These are phyloP conservation scores for Eclectus roratus DNA, from an alignment of 2,113 vertebrate genomes.

Conservation along the genomic window DNA sequence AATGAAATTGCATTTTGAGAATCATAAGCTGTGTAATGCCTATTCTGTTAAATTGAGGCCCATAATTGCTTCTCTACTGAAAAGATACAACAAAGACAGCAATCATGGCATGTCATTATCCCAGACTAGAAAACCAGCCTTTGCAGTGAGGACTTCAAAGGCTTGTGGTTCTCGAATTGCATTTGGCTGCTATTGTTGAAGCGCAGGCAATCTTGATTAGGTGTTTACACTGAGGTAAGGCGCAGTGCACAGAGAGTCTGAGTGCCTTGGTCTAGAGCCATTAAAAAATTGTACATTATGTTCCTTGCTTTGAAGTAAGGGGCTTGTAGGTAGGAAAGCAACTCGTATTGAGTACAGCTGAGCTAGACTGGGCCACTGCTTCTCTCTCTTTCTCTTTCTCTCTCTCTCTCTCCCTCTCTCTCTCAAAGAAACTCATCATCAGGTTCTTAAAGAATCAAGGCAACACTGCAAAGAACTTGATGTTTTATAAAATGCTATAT, in stretches of 20 bases:
- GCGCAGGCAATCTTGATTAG: constrained; percentile 97
- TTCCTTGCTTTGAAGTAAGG: constrained; percentile 99
- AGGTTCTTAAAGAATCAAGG: constrained; percentile 80
- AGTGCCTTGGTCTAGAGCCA: constrained; percentile 99
- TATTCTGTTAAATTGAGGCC: constrained; percentile 97
- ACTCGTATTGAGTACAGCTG: constrained; percentile 88
- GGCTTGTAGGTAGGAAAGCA: constrained; percentile 88
- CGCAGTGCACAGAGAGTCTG: constrained; percentile 89
- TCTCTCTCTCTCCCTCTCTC: neutral
- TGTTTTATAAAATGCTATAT: constrained; percentile 71
- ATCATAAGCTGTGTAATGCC: constrained; percentile 99
- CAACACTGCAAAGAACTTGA: constrained; percentile 77
- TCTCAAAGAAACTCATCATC: constrained; percentile 86
- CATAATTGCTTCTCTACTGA: constrained; percentile 95
- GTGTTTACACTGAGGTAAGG: constrained; percentile 98
- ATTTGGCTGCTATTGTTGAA: constrained; percentile 99
- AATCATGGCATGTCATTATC: constrained; percentile 96
- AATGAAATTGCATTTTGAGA: constrained; percentile 96
- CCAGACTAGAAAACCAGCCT: constrained; percentile 94
- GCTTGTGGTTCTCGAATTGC: constrained; percentile 94
- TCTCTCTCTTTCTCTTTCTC: constrained; percentile 73
- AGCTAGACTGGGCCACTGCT: constrained; percentile 87
- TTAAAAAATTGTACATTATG: constrained; percentile 99
- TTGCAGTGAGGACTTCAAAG: constrained; percentile 98
- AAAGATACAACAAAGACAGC: constrained; percentile 98